Evolutionary conservation across 2,888 invertebrate species (phyloP).

Genomic region (Chymomyza fuscimana): DNA sequence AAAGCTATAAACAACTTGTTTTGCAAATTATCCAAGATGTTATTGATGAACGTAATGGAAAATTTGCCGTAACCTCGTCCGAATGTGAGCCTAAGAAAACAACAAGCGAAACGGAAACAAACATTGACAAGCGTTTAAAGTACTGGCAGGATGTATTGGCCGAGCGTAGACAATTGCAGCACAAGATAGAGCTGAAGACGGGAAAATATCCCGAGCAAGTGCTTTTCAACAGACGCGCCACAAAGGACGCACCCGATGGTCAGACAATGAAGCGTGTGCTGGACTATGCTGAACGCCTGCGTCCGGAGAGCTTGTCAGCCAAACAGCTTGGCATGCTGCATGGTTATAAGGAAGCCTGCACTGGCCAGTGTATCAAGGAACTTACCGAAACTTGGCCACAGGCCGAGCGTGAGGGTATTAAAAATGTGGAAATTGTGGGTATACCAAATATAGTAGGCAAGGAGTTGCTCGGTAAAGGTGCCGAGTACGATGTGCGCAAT

Average conservation of each 20-base stretch:
- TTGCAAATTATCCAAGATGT: no score
- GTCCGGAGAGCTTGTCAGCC: slow-evolving; percentile 27
- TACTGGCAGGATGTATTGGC: slow-evolving; percentile 69
- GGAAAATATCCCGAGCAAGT: slow-evolving; percentile 56
- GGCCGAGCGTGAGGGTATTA: slow-evolving; percentile 46
- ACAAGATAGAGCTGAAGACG: slow-evolving; percentile 42
- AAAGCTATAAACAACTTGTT: no score
- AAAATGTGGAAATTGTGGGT: slow-evolving; percentile 66
- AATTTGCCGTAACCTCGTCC: no score
- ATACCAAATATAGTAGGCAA: slow-evolving; percentile 50
- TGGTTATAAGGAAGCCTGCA: slow-evolving; percentile 25
- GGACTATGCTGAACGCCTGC: slow-evolving; percentile 68
- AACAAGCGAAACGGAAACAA: not conserved
- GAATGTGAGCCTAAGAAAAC: no score
- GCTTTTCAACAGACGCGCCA: slow-evolving; percentile 65
- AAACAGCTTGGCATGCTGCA: slow-evolving; percentile 32
- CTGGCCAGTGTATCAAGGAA: slow-evolving; percentile 29
- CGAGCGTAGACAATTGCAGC: slow-evolving; percentile 54
- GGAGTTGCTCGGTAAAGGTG: slow-evolving; percentile 59
- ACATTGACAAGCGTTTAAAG: slow-evolving; percentile 61
- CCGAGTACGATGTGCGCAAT: slow-evolving; percentile 26
- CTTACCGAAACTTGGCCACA: slow-evolving; percentile 60
- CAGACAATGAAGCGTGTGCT: slow-evolving; percentile 62
- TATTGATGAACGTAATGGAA: no score
- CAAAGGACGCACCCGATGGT: slow-evolving; percentile 66